These are phyloP conservation scores for Halcyon senegalensis DNA, from an alignment of 2,113 vertebrate species.

Conservation along the genomic window DNA sequence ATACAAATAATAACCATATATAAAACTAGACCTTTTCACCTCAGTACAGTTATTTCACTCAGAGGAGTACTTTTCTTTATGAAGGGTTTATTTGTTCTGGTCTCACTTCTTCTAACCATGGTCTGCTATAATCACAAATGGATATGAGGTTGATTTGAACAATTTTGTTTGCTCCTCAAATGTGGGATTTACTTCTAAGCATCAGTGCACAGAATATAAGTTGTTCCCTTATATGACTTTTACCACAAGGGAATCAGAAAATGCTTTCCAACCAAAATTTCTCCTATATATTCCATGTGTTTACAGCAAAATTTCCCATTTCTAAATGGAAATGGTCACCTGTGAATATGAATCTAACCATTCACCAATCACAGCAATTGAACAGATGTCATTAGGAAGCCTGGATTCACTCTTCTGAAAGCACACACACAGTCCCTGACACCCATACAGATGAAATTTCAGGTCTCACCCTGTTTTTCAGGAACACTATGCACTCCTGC, in stretches of 20 bases:
- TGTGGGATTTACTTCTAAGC: background rate
- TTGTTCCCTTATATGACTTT: background rate
- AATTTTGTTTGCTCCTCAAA: background rate
- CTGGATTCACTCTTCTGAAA: background rate
- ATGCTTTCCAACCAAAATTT: background rate
- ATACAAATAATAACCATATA: background rate
- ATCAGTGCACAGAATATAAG: background rate
- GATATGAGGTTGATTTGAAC: background rate
- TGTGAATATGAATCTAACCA: background rate
- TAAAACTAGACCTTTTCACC: background rate
- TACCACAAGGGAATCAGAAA: background rate
- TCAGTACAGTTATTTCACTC: background rate
- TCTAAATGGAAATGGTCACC: background rate
- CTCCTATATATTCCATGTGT: background rate
- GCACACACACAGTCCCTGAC: fast-evolving
- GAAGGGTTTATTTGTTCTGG: background rate
- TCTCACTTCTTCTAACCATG: background rate
- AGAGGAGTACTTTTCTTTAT: background rate
- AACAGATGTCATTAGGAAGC: background rate
- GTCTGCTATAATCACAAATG: background rate
- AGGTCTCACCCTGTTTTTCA: background rate
- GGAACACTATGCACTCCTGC: background rate
- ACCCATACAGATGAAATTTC: background rate
- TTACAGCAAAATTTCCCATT: background rate
- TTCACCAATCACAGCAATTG: background rate